phyloP scores from a whole-genome alignment of 2,113 vertebrate genomes.

The Benitochromis conjunctus region DNA sequence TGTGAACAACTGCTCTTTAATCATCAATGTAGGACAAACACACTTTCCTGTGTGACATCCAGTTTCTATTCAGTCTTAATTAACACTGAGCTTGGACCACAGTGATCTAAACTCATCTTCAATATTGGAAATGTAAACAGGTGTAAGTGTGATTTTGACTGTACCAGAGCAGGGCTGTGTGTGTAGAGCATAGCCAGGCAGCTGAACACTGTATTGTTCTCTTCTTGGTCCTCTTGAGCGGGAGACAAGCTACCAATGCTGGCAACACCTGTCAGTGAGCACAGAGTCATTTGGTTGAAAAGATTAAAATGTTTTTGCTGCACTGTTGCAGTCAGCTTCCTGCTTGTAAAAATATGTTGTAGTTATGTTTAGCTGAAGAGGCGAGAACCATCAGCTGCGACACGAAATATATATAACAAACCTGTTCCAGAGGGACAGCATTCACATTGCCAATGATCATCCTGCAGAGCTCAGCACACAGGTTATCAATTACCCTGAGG shows the following conservation, averaged over 20 bases:
- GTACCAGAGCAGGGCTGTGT: constrained; percentile 63
- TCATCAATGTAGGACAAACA: not conserved
- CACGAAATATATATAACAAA: constrained; percentile 11
- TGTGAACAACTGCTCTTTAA: not conserved
- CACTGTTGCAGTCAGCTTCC: not conserved
- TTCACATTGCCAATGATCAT: constrained; percentile 77
- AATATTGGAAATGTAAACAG: not conserved
- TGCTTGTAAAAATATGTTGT: not conserved
- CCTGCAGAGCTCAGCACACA: constrained; percentile 85
- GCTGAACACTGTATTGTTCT: constrained; percentile 80
- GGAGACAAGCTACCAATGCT: constrained; percentile 75
- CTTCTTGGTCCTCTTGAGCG: constrained; percentile 85
- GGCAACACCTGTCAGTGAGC: constrained; percentile 76
- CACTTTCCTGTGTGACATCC: not conserved
- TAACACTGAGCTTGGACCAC: not conserved
- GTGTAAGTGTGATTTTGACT: too few relatives aligned
- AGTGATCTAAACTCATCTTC: not conserved
- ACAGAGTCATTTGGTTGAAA: not conserved
- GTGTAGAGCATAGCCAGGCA: constrained; percentile 81
- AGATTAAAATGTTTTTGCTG: not conserved
- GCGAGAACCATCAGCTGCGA: not conserved
- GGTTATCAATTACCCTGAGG: constrained; percentile 81
- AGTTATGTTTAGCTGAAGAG: not conserved
- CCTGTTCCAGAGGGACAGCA: constrained; percentile 80
- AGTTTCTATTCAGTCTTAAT: not conserved